These are phyloP conservation scores for Aurelia aurita complex sp. Pacific DNA, from an alignment of 30 jellyfish, hydroid and myxozoan species.

Conservation along the genomic window DNA sequence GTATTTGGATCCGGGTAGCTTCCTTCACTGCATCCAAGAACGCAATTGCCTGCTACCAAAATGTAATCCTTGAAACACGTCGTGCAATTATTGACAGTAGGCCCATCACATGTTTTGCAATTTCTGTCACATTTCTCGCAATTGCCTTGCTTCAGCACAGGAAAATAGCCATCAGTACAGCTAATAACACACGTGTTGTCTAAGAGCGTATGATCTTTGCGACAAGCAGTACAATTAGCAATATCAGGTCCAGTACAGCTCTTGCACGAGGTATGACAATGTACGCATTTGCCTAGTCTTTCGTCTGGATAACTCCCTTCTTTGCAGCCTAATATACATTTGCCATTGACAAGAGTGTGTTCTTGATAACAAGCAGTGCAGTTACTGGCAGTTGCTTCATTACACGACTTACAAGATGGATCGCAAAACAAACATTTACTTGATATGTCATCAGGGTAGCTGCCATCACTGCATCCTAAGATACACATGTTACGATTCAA, in stretches of 20 bases:
- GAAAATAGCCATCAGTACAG: constrained; percentile 38
- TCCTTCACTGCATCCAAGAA: constrained; percentile 50
- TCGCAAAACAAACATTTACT: constrained; percentile 78
- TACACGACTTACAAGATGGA: constrained; percentile 71
- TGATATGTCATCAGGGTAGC: constrained; percentile 41
- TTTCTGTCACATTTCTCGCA: constrained; percentile 64
- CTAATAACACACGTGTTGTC: constrained; percentile 44
- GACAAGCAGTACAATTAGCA: constrained; percentile 80
- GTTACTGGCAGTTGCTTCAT: constrained; percentile 40
- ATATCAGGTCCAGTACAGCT: constrained; percentile 78
- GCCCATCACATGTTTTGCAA: constrained; percentile 81
- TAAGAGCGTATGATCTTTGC: constrained; percentile 41
- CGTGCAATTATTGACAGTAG: constrained; percentile 75
- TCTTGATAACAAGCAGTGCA: constrained; percentile 60
- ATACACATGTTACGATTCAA: constrained; percentile 41
- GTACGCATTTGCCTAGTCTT: constrained; percentile 62
- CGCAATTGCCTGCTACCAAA: constrained; percentile 49
- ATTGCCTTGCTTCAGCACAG: constrained; percentile 20
- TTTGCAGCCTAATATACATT: constrained; percentile 45
- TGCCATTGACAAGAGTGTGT: constrained; percentile 41
- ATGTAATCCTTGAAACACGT: constrained; percentile 47
- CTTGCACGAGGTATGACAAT: constrained; percentile 82
- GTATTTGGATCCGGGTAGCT: constrained; percentile 21
- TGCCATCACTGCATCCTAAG: constrained; percentile 54
- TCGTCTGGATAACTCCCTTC: constrained; percentile 57